Base-by-base conservation (phyloP, 2,888 invertebrate genomes). In the Apodemia hepburni region DNA sequence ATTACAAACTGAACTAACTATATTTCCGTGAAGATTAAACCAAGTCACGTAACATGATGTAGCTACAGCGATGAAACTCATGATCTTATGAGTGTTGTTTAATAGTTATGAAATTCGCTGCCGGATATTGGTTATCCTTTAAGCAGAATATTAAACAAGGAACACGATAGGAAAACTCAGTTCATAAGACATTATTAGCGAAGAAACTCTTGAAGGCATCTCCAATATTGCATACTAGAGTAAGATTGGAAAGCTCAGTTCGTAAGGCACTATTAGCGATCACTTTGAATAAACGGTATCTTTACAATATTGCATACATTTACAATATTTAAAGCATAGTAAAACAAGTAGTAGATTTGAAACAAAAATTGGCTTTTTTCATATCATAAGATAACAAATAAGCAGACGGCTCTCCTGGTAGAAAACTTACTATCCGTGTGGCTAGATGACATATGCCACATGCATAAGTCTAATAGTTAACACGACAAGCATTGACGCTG, bases 21-120 rank as follows among this genome's bases (percentile, higher is more conserved):
- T 17, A 47, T 47, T 47, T 17, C 45, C 6, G 6, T 47, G 0
- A 17, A n/a, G 45, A 47, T 47, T 47, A n/a, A 47, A 47, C 45
- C 45, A n/a, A 47, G 45, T 47, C 45, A 47, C 45, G 45, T 47
- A 47, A 47, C 45, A 47, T 17, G 45, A 47, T 47, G 45, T 17
- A 47, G 45, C 17, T 17, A 47, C 8, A 47, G 45, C 45, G 45
- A 47, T 47, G 17, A 47, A 47, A 47, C 45, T 47, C 45, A 47
- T 47, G 45, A 47, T 47, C n/a, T 47, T 47, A 47, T 47, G 45
- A 47, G 45, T 47, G 45, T 47, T 47, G 45, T 47, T 47, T 47
- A 47, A 47, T 47, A 47, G 45, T n/a, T 47, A 47, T 47, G 45
- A 47, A 47, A 47, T 47, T 47, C n/a, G 45, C 45, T 47, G 15